Evolutionary conservation across 2,888 invertebrate genomes (phyloP).

Genomic region (Troilus luridus): DNA sequence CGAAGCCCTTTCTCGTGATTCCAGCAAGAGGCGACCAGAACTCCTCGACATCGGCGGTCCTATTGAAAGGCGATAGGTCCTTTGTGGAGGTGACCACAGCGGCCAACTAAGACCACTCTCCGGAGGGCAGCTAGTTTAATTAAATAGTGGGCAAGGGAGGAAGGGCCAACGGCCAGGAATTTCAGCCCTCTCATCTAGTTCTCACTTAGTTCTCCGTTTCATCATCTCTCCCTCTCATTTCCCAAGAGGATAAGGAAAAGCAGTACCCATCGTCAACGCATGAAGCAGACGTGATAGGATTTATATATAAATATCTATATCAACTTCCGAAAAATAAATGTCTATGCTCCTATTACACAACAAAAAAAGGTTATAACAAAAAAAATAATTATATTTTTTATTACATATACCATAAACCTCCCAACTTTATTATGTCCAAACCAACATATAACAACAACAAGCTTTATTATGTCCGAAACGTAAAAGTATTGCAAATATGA

Average conservation of each 20-base stretch:
- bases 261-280: neutral
- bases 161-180: neutral
- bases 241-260: neutral
- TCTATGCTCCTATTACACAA: no score
- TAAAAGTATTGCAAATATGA: no score
- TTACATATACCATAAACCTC: no score
- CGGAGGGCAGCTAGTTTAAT: neutral
- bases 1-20: neutral
- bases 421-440: no score
- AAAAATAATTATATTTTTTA: no score
- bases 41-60: neutral
- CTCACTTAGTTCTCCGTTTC: neutral
- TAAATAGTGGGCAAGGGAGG: slow-evolving; percentile 29
- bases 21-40: neutral
- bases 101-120: slow-evolving; percentile 19
- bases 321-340: no score
- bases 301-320: no score
- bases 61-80: slow-evolving; percentile 35
- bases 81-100: slow-evolving; percentile 4
- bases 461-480: no score
- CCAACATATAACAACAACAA: no score
- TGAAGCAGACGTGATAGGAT: no score
- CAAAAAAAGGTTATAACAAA: no score
- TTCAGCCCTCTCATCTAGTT: slow-evolving; percentile 41
- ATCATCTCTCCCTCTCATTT: neutral